Evolutionary conservation across 2,113 vertebrate species (phyloP).

Genomic region (Cynopterus brachyotis): DNA sequence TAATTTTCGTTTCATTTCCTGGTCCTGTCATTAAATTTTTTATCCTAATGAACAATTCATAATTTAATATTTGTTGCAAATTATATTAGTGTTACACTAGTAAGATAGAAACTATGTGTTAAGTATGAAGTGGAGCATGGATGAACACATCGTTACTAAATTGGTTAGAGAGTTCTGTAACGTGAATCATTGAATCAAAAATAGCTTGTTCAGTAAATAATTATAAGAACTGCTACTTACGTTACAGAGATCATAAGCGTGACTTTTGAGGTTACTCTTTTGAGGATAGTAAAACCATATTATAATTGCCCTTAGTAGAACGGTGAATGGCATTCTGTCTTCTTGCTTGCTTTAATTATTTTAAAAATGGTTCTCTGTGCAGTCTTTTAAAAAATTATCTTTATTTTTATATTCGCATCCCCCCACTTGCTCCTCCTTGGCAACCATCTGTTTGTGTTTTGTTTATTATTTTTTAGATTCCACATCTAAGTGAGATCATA

Average conservation of each 20-base stretch:
- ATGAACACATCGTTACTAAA: not conserved
- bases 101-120: not conserved
- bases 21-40: slow-evolving; percentile 19
- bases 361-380: not conserved
- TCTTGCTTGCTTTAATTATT: not conserved
- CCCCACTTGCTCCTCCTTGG: too few species aligned
- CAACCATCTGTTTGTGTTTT: not conserved
- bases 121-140: not conserved
- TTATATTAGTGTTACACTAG: not conserved
- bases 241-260: not conserved
- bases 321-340: not conserved
- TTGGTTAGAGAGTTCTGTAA: not conserved
- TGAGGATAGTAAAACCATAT: slow-evolving; percentile 7
- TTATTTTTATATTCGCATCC: not conserved
- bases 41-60: slow-evolving; percentile 26
- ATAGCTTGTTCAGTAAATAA: slow-evolving; percentile 23
- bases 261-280: not conserved
- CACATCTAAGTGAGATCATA: not conserved
- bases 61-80: not conserved
- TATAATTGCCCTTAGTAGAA: not conserved
- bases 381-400: not conserved
- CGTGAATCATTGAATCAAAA: slow-evolving; percentile 12
- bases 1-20: slow-evolving; percentile 16
- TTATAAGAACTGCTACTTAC: not conserved
- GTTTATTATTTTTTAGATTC: not conserved